Evolutionary conservation across 2,113 vertebrate genomes (phyloP), one percentile per base, ranked within the genome.

Genomic region (Alaudala cheleensis): DNA sequence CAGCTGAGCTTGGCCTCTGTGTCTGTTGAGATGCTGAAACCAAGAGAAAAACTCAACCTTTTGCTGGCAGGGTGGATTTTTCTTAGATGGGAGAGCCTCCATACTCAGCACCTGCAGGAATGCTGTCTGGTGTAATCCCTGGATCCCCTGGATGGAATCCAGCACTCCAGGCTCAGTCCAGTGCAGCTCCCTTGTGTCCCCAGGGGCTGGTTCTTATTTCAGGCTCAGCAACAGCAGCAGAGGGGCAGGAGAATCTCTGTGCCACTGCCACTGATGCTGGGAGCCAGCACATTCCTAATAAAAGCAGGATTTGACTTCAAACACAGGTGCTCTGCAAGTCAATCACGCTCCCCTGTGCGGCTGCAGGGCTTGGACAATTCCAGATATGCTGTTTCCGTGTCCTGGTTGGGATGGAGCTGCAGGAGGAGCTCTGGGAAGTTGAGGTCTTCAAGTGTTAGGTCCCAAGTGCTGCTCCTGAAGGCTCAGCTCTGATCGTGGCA

Each of bases 381-480:
- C 91, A 72, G n/a, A 26, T 60, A 91, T 65, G 79, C 81, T 2
- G 22, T 6, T 56, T 51, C 16, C 8, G 0, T 56, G n/a, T 64
- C 14, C 66, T 51, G 42, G 31, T 76, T 60, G 91, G 57, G 47
- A 15, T 31, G 53, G 15, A 56, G 6, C 6, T 50, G 58, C 37
- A 15, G 86, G 91, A 66, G 2, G 26, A 88, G 83, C 65, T 50
- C 64, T 58, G 47, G 60, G 87, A 58, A 42, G 69, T 2, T 28
- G 93, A 94, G 96, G 44, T 56, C 73, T 51, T 74, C 81, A 79
- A 95, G 95, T 90, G 96, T 94, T 95, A 94, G 96, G 87, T 54
- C 26, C 86, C 72, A 60, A 87, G 93, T 6, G 1, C 53, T 34
- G 80, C 80, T 90, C 80, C 74, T 56, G 81, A 88, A 18, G 89